Conservation (phyloP, 2,797 vertebrate species). For the Mallotus villosus region DNA sequence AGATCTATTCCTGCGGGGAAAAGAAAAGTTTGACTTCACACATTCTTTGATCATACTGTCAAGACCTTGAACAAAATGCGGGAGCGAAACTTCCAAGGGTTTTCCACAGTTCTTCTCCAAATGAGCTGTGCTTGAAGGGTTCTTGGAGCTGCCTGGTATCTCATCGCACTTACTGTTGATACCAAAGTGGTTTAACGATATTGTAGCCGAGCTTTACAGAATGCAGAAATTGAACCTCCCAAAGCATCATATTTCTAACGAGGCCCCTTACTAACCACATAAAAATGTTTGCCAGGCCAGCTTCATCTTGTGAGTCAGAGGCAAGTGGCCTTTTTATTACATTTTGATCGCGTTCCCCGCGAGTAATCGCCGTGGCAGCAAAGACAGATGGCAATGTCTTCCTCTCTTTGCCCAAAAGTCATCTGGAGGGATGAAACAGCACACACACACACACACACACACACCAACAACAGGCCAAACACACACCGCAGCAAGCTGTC, state of each 20-base stretch:
- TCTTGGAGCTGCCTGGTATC: conserved; percentile 1
- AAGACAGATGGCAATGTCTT: conserved; percentile 9
- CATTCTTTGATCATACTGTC: background rate
- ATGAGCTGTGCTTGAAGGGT: background rate
- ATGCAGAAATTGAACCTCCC: background rate
- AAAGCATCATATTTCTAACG: background rate
- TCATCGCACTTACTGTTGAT: background rate
- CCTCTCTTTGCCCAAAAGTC: background rate
- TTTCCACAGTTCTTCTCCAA: background rate
- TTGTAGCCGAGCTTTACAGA: background rate
- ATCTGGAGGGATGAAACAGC: background rate
- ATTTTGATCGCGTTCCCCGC: conserved; percentile 3
- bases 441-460: conserved; percentile 1
- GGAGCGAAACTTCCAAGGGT: background rate
- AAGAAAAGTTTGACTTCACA: background rate
- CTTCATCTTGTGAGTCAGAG: conserved; percentile 9
- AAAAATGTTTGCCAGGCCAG: background rate
- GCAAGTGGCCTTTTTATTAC: conserved; percentile 16
- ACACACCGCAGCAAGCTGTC: background rate
- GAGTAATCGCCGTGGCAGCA: background rate
- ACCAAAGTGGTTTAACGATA: conserved; percentile 3
- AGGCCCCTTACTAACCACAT: background rate
- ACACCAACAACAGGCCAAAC: background rate
- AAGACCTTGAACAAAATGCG: background rate
- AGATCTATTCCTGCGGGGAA: background rate